Conservation (phyloP, 2,113 vertebrate species). For the Axis porcinus region DNA sequence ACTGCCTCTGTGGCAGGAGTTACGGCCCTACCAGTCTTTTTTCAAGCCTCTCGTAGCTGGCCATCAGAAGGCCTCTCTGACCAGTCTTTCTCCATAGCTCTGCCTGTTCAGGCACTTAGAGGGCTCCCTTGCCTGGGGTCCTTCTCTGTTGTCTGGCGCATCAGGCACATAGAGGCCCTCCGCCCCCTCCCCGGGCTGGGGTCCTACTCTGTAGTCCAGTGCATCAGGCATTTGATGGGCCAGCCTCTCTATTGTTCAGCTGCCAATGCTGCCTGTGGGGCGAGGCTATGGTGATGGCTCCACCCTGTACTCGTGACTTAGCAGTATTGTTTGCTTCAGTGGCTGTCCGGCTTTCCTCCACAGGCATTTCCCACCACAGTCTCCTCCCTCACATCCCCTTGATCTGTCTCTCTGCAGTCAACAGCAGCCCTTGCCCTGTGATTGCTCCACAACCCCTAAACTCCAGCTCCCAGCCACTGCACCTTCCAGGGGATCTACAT, state of each 20-base stretch:
- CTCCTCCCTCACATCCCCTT: background rate
- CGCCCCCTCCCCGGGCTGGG: background rate
- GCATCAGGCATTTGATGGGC: background rate
- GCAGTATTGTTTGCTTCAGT: background rate
- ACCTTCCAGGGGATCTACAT: background rate
- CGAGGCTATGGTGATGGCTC: background rate
- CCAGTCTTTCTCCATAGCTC: background rate
- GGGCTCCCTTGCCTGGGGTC: background rate
- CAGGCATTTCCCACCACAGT: background rate
- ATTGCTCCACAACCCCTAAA: background rate
- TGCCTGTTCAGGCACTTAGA: fast-evolving
- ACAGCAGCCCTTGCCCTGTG: background rate
- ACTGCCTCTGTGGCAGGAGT: background rate
- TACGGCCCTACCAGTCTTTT: background rate
- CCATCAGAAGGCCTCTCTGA: background rate
- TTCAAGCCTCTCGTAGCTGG: background rate
- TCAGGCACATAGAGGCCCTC: background rate
- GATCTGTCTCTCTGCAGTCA: background rate
- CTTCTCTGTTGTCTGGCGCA: fast-evolving
- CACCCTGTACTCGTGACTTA: fast-evolving
- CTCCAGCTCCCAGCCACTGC: background rate
- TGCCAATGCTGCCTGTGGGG: background rate
- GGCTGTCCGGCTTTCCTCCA: background rate
- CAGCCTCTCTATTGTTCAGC: background rate
- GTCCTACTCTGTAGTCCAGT: background rate